Conservation (phyloP, 30 jellyfish, hydroid and myxozoan genomes). For the Cassiopea andromeda region DNA sequence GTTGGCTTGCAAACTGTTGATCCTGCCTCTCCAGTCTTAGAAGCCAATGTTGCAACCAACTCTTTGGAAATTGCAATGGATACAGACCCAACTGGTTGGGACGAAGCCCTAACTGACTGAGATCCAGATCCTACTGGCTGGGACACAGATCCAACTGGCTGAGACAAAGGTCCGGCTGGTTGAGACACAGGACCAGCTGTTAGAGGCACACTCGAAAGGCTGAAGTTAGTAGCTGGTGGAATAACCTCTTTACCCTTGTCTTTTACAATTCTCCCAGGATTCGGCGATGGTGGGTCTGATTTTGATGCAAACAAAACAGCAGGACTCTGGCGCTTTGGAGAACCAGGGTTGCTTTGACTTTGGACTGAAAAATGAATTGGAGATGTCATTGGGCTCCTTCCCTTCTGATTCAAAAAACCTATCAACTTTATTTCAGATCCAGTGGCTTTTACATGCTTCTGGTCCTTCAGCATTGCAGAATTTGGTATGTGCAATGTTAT, state of each 20-base stretch:
- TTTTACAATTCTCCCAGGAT: not conserved
- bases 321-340: slow-evolving; percentile 72
- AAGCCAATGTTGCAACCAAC: slow-evolving; percentile 1
- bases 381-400: slow-evolving; percentile 67
- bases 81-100: not conserved
- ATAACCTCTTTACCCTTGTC: not conserved
- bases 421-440: slow-evolving; percentile 72
- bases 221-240: not conserved
- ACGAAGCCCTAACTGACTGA: too few relatives aligned
- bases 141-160: too few relatives aligned
- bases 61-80: slow-evolving; percentile 1
- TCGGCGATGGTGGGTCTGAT: slow-evolving; percentile 51
- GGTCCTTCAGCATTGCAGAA: slow-evolving; percentile 68
- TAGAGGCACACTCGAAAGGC: not conserved
- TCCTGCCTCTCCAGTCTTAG: slow-evolving; percentile 8
- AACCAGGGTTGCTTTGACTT: slow-evolving; percentile 73
- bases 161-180: too few relatives aligned
- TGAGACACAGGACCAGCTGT: not conserved
- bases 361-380: slow-evolving; percentile 76
- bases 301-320: slow-evolving; percentile 48
- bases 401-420: slow-evolving; percentile 67
- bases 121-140: too few relatives aligned
- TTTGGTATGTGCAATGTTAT: slow-evolving; percentile 74
- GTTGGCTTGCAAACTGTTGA: slow-evolving; percentile 36
- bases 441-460: slow-evolving; percentile 17